phyloP scores from a whole-genome alignment of 2,797 vertebrate genomes.

The Triplophysa bombifrons region DNA sequence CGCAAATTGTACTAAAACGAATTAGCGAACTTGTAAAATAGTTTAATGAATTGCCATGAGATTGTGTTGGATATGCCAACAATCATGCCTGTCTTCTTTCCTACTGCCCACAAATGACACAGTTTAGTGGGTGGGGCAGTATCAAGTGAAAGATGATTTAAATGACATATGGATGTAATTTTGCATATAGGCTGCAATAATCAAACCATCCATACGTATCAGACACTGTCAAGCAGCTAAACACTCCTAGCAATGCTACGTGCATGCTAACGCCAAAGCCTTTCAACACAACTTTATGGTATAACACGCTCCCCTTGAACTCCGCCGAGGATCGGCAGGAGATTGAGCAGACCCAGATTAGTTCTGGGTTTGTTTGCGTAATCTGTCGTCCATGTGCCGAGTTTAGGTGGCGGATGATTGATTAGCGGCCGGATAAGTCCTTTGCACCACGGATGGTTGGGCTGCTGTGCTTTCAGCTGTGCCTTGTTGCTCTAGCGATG shows the following conservation, averaged over 20 bases:
- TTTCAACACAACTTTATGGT: conserved; percentile 25
- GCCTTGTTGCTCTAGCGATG: conserved; percentile 73
- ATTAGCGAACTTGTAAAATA: too few species aligned
- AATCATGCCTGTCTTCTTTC: neutral
- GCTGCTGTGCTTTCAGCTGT: conserved; percentile 55
- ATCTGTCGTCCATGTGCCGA: conserved; percentile 46
- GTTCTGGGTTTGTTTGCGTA: conserved; percentile 59
- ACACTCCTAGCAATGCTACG: neutral
- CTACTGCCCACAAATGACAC: neutral
- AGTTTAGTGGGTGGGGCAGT: neutral
- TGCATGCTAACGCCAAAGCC: neutral
- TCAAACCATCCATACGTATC: neutral
- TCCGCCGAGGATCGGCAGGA: conserved; percentile 43
- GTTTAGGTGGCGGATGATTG: conserved; percentile 57
- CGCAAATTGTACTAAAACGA: too few species aligned
- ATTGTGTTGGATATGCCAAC: neutral
- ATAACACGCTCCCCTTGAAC: conserved; percentile 23
- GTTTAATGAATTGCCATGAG: too few species aligned
- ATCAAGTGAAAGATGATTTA: neutral
- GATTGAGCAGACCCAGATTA: conserved; percentile 53
- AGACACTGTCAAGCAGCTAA: neutral
- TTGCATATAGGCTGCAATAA: neutral
- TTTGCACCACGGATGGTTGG: conserved; percentile 41
- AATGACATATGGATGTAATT: conserved; percentile 15
- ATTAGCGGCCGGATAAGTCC: conserved; percentile 53